Evolutionary conservation across 2,113 vertebrate genomes (phyloP).

Genomic region (Zonotrichia leucophrys): DNA sequence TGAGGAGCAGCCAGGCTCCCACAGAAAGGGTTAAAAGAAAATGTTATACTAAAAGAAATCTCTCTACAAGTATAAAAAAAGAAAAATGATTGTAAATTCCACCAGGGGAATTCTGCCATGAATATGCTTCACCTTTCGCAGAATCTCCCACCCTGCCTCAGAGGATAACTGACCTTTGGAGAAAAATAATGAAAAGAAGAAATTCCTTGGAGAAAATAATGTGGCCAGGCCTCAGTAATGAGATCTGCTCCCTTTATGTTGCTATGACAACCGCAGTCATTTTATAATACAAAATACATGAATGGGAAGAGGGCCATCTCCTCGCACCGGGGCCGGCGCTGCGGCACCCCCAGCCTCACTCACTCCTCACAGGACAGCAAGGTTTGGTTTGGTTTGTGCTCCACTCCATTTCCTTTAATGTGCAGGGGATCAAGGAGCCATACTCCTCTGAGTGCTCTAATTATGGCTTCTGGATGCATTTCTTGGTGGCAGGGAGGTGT

Average conservation of each 20-base stretch:
- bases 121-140: constrained; percentile 91
- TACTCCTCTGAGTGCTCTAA: not conserved
- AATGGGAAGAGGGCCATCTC: constrained; percentile 74
- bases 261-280: constrained; percentile 80
- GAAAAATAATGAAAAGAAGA: constrained; percentile 90
- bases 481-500: not conserved
- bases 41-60: constrained; percentile 66
- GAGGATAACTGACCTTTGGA: constrained; percentile 98
- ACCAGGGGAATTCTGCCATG: constrained; percentile 83
- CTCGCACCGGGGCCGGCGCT: not conserved
- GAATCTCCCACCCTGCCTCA: constrained; percentile 89
- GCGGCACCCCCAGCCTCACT: constrained; percentile 36
- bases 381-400: not conserved
- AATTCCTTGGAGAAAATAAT: constrained; percentile 89
- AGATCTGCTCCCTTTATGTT: constrained; percentile 86
- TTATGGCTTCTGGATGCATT: not conserved
- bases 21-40: constrained; percentile 77
- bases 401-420: not conserved
- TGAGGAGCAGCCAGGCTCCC: not conserved
- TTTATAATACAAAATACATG: constrained; percentile 86
- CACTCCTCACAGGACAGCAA: constrained; percentile 36
- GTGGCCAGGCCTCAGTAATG: constrained; percentile 85
- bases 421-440: not conserved
- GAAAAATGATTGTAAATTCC: constrained; percentile 91
- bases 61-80: constrained; percentile 76